These are phyloP conservation scores for Urocynchramus pylzowi DNA, from an alignment of 2,113 vertebrate species.

Conservation along the genomic window DNA sequence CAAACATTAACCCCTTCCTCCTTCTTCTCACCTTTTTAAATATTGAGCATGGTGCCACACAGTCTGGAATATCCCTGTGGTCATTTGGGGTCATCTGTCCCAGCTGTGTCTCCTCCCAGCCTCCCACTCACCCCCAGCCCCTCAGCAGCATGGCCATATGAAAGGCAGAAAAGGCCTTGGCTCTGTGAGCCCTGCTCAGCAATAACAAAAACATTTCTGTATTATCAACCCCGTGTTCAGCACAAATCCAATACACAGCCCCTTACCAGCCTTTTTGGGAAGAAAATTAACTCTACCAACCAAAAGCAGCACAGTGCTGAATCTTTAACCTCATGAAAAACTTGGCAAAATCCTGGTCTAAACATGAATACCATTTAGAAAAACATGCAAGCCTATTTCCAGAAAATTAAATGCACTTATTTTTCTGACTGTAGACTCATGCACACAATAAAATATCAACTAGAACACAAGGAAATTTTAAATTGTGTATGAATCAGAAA, in stretches of 20 bases:
- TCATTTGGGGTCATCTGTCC: not conserved
- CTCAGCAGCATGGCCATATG: rapidly evolving
- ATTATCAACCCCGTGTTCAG: not conserved
- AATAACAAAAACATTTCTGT: not conserved
- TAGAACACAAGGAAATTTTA: not conserved
- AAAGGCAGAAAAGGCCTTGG: not conserved
- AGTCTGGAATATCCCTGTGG: not conserved
- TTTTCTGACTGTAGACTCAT: not conserved
- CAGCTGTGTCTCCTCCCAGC: not conserved
- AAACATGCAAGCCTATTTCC: not conserved
- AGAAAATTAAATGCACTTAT: not conserved
- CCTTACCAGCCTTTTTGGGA: not conserved
- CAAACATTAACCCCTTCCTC: not conserved
- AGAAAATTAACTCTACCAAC: not conserved
- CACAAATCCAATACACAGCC: not conserved
- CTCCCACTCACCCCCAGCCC: rapidly evolving
- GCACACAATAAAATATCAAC: not conserved
- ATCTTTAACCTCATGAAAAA: not conserved
- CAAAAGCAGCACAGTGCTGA: not conserved
- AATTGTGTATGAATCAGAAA: not conserved
- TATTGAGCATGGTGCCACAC: not conserved
- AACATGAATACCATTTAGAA: not conserved
- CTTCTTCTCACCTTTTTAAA: not conserved
- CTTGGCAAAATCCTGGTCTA: not conserved
- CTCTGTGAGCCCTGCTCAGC: not conserved